Conservation (phyloP, 2,888 invertebrate genomes). For the Yponomeuta malinellus region DNA sequence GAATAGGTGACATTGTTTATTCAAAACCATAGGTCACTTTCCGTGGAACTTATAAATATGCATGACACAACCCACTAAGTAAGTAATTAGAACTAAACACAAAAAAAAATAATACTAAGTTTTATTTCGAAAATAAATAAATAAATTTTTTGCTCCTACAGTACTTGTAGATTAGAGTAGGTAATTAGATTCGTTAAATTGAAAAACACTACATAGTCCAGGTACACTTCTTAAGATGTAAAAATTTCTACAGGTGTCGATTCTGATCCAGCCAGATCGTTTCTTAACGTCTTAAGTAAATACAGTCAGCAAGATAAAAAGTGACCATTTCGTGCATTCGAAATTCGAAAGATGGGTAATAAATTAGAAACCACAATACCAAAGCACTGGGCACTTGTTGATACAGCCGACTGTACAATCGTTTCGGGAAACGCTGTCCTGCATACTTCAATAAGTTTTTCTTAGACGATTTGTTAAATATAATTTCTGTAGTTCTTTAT, state of each 20-base stretch:
- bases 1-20: background rate
- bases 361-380: too few relatives aligned
- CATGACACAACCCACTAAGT: background rate
- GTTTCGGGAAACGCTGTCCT: too few relatives aligned
- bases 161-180: background rate
- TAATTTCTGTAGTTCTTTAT: background rate
- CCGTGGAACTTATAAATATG: background rate
- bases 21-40: background rate
- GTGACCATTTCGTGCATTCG: too few relatives aligned
- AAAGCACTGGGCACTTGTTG: too few relatives aligned
- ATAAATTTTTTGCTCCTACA: background rate
- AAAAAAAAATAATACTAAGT: background rate
- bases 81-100: background rate
- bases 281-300: constrained; percentile 22
- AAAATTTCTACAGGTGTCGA: background rate
- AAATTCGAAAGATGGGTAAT: too few relatives aligned
- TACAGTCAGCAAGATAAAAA: constrained; percentile 18
- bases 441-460: too few relatives aligned
- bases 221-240: background rate
- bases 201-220: background rate
- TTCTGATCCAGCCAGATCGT: constrained; percentile 38
- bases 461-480: background rate
- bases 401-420: too few relatives aligned
- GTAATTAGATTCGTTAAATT: background rate
- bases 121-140: too few relatives aligned